These are phyloP conservation scores for Neocrepidodera transversa DNA, from an alignment of 2,888 invertebrate genomes.

Conservation along the genomic window DNA sequence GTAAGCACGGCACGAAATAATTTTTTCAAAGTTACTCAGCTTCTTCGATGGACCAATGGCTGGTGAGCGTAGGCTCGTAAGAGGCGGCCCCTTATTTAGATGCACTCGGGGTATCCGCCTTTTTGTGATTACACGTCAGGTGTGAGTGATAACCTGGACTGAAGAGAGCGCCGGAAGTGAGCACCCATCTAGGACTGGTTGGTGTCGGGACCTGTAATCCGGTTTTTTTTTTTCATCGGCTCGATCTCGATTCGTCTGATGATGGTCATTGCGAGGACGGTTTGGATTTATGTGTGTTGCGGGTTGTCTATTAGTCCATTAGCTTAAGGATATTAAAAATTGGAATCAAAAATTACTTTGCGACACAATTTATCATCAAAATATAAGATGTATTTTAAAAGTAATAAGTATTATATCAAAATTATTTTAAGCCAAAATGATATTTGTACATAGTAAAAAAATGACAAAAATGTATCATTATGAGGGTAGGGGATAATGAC, in stretches of 20 bases:
- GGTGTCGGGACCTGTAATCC: slow-evolving; percentile 44
- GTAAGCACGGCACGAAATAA: slow-evolving; percentile 29
- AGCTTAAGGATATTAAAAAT: no score
- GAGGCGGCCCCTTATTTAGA: slow-evolving; percentile 57
- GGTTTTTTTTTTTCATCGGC: slow-evolving; percentile 34
- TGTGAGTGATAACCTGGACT: slow-evolving; percentile 60
- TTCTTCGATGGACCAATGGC: slow-evolving; percentile 53
- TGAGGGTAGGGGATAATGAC: no score
- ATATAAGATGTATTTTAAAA: no score
- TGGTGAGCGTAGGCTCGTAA: slow-evolving; percentile 43
- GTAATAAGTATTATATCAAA: no score
- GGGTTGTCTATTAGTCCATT: slow-evolving; percentile 33
- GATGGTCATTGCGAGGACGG: slow-evolving; percentile 15
- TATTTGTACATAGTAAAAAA: no score
- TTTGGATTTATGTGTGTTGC: slow-evolving; percentile 22
- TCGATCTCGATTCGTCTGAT: slow-evolving; percentile 39
- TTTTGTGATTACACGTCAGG: slow-evolving; percentile 61
- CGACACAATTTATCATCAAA: no score
- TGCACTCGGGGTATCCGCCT: slow-evolving; percentile 56
- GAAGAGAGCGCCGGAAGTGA: slow-evolving; percentile 54
- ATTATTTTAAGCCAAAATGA: no score
- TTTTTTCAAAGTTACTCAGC: slow-evolving; percentile 37
- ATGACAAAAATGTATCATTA: no score
- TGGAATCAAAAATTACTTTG: no score
- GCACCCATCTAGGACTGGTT: slow-evolving; percentile 50